These are phyloP conservation scores for Speoplatyrhinus poulsoni DNA, from an alignment of 2,113 vertebrate species.

Conservation along the genomic window DNA sequence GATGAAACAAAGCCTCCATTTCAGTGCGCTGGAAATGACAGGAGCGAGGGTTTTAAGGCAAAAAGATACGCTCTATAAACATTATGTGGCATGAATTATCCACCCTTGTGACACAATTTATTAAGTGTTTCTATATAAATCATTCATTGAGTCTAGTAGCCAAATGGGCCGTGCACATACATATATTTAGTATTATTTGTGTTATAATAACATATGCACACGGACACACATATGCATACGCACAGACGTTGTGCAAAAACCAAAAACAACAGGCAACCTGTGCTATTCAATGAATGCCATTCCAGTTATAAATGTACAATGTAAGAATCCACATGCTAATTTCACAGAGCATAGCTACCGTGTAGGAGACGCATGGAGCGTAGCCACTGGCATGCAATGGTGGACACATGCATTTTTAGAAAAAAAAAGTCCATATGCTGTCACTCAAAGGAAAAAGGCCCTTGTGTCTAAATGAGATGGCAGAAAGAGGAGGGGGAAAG, in stretches of 20 bases:
- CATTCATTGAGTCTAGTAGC: slow-evolving; percentile 26
- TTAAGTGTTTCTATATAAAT: slow-evolving; percentile 38
- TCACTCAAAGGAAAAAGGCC: slow-evolving; percentile 88
- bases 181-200: neutral
- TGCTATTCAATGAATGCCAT: slow-evolving; percentile 9
- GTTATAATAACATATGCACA: slow-evolving; percentile 15
- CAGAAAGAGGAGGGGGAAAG: slow-evolving; percentile 78
- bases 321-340: slow-evolving; percentile 33
- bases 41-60: slow-evolving; percentile 50
- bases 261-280: neutral
- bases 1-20: slow-evolving; percentile 67
- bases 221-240: slow-evolving; percentile 20
- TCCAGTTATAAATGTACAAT: slow-evolving; percentile 28
- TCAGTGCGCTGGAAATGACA: slow-evolving; percentile 57
- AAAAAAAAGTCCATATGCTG: slow-evolving; percentile 89
- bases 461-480: slow-evolving; percentile 95
- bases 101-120: slow-evolving; percentile 27
- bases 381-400: slow-evolving; percentile 59
- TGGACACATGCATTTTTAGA: slow-evolving; percentile 64
- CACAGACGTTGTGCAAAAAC: neutral
- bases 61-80: slow-evolving; percentile 40
- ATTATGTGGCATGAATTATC: slow-evolving; percentile 51
- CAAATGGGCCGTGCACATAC: neutral
- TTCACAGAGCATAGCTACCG: slow-evolving; percentile 33
- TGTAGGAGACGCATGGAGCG: slow-evolving; percentile 33